Base-by-base conservation (phyloP, 2,113 vertebrate genomes). In the Cheirogaleus medius region DNA sequence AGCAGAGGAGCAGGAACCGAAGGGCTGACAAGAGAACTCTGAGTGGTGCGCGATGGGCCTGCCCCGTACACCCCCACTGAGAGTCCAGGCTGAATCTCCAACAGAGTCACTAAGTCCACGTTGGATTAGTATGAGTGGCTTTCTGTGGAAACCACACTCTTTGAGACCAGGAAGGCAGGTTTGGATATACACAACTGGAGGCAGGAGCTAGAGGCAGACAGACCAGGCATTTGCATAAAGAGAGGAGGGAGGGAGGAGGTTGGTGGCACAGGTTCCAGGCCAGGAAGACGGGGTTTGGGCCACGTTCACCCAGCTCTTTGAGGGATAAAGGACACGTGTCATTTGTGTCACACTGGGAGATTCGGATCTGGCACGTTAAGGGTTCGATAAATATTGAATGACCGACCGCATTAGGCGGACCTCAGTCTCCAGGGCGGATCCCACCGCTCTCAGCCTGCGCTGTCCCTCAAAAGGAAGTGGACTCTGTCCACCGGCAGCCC, bases 171-270 rank as follows among this genome's bases (percentile, higher is more conserved):
- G 20, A 52, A 52, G 18, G 87, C 13, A 56, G 52, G 27, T 13
- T 56, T 15, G 39, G 11, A 83, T n/a, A 56, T 12, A 9, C 15
- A 37, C n/a, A 15, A 6, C 44, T 77, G 54, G 4, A 44, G 17
- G n/a, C 5, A 91, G 93, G 32, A 90, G 78, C 17, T 58, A 52
- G 15, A 86, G 52, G 29, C 32, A 66, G 17, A 34, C 23, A 82
- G 37, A 42, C 37, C 42, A 80, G 56, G 29, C 68, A 81, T 63
- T 47, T 77, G 27, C 25, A 6, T 1, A 81, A 42, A 42, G 29
- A 37, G n/a, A n/a, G 0, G 58, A 39, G 21, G 23, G 0, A 1
- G 2, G 23, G 9, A 11, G 21, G 6, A 1, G 4, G 6, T 15
- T 73, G 29, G 23, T n/a, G 15, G 10, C 78, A 34, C 15, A 83